These are phyloP conservation scores for Subacronicta megacephala DNA, from an alignment of 2,888 invertebrate genomes.

Conservation along the genomic window DNA sequence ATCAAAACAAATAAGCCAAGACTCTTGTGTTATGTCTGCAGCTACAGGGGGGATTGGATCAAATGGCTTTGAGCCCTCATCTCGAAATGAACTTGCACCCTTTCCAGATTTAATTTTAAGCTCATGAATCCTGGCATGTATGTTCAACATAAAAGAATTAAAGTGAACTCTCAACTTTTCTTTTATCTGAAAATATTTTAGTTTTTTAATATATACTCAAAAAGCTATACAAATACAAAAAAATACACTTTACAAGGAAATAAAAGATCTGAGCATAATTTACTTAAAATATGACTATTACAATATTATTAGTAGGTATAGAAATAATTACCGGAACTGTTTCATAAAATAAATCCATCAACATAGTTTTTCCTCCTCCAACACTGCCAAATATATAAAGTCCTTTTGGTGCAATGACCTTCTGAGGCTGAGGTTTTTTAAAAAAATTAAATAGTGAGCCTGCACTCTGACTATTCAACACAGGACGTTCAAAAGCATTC, in stretches of 20 bases:
- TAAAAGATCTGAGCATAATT: too few species aligned
- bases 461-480: constrained; percentile 56
- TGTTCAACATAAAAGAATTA: constrained; percentile 98
- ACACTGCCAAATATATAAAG: constrained; percentile 97
- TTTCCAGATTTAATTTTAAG: constrained; percentile 91
- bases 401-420: constrained; percentile 92
- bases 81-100: constrained; percentile 83
- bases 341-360: constrained; percentile 99
- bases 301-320: background rate
- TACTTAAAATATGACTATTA: background rate
- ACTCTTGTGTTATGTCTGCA: constrained; percentile 94
- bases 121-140: constrained; percentile 96
- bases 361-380: constrained; percentile 99
- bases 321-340: constrained; percentile 75
- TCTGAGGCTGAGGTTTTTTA: constrained; percentile 75
- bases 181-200: constrained; percentile 86
- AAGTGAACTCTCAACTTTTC: constrained; percentile 97
- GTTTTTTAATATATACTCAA: too few species aligned
- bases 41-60: constrained; percentile 99
- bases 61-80: constrained; percentile 89
- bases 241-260: background rate
- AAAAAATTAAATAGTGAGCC: constrained; percentile 78
- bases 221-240: too few species aligned
- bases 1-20: constrained; percentile 99
- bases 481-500: constrained; percentile 86